These are phyloP conservation scores for Epinotia demarniana DNA, from an alignment of 2,888 invertebrate genomes.

Conservation along the genomic window DNA sequence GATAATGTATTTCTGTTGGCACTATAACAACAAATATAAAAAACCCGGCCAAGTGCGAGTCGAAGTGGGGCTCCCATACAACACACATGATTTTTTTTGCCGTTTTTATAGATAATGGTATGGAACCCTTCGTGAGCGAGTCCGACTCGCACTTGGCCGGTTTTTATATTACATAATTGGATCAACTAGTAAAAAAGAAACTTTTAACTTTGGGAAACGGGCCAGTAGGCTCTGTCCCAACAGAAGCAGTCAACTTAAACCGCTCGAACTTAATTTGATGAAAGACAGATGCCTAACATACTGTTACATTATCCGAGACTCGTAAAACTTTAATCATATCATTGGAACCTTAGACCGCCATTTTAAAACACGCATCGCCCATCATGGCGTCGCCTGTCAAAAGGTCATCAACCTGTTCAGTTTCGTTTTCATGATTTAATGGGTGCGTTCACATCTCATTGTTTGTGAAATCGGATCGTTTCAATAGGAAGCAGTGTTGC, in stretches of 20 bases:
- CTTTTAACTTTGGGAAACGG: too few species aligned
- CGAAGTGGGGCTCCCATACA: too few species aligned
- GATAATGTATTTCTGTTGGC: too few species aligned
- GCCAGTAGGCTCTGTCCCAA: background rate
- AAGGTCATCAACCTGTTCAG: constrained; percentile 68
- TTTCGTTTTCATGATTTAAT: constrained; percentile 77
- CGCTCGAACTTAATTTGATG: background rate
- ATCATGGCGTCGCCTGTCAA: constrained; percentile 66
- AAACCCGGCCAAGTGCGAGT: too few species aligned
- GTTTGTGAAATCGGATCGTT: constrained; percentile 74
- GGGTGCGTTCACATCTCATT: constrained; percentile 77
- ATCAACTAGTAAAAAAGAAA: too few species aligned
- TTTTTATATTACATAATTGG: too few species aligned
- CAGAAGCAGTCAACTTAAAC: background rate
- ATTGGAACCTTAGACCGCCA: constrained; percentile 27
- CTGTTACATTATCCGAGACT: constrained; percentile 19
- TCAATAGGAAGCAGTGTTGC: constrained; percentile 62
- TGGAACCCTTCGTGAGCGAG: too few species aligned
- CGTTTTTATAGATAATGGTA: too few species aligned
- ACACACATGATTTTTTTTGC: too few species aligned
- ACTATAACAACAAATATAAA: too few species aligned
- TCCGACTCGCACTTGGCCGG: too few species aligned
- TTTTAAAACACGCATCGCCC: constrained; percentile 35
- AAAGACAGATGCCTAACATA: background rate
- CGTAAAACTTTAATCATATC: constrained; percentile 22